Conservation (phyloP, 2,888 invertebrate genomes). For the Cephus pygmeus region DNA sequence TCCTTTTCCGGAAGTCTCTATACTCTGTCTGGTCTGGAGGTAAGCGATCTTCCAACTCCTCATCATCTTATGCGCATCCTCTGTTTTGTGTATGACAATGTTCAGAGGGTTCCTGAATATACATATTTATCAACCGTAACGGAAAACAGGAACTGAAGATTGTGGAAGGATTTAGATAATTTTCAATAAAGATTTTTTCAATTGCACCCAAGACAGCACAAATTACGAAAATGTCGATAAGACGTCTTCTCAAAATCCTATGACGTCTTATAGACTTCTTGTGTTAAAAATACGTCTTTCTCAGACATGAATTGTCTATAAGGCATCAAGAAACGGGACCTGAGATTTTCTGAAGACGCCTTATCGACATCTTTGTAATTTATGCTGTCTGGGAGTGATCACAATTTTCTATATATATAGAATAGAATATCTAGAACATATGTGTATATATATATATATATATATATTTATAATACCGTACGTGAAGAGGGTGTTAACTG, state of each 20-base stretch:
- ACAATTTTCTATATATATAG: background rate
- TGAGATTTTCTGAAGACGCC: too few relatives aligned
- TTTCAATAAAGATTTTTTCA: background rate
- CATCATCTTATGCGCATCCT: conserved; percentile 76
- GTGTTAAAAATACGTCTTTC: too few relatives aligned
- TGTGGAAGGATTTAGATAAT: background rate
- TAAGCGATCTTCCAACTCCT: conserved; percentile 82
- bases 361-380: too few relatives aligned
- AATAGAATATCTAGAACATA: too few relatives aligned
- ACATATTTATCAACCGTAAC: background rate
- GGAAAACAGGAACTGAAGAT: background rate
- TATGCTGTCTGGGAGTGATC: too few relatives aligned
- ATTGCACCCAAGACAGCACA: too few relatives aligned
- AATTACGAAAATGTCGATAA: too few relatives aligned
- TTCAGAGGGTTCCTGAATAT: conserved; percentile 67
- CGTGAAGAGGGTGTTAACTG: conserved; percentile 82
- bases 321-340: too few relatives aligned
- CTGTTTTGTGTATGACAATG: conserved; percentile 69
- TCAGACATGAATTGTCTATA: too few relatives aligned
- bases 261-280: too few relatives aligned
- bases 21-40: conserved; percentile 81
- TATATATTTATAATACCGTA: conserved; percentile 63
- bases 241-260: too few relatives aligned
- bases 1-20: conserved; percentile 87
- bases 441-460: too few relatives aligned